Evolutionary conservation across 30 jellyfish, hydroid and myxozoan genomes (phyloP).

Genomic region (Cassiopea xamachana): DNA sequence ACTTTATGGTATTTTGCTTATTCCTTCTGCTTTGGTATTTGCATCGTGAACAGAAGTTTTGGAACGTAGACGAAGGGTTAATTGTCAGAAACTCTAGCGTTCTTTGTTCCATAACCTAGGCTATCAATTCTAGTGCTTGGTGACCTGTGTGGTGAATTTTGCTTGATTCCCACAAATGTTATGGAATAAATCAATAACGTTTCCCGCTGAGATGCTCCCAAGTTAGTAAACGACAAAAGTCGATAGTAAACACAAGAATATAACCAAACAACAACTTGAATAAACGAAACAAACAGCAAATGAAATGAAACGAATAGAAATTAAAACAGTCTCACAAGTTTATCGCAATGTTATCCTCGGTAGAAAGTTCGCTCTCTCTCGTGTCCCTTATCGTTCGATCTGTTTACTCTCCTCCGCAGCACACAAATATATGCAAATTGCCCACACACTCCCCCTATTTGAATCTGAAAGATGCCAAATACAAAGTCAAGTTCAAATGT

Average conservation of each 20-base stretch:
- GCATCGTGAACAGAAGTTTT: no score
- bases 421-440: background rate
- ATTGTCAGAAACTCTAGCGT: no score
- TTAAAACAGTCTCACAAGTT: background rate
- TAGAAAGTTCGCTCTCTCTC: background rate
- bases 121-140: no score
- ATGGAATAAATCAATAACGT: background rate
- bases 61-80: no score
- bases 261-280: background rate
- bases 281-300: background rate
- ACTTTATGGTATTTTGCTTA: no score
- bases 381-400: background rate
- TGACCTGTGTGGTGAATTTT: background rate
- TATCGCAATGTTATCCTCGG: background rate
- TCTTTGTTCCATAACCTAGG: no score
- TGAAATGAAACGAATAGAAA: background rate
- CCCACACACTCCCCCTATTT: conserved; percentile 59
- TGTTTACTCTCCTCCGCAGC: background rate
- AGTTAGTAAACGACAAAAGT: background rate
- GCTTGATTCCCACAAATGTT: background rate
- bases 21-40: no score
- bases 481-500: background rate
- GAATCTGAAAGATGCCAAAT: background rate
- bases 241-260: background rate
- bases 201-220: background rate